phyloP scores from a whole-genome alignment of 2,888 invertebrate species.

The Embidobia sp. region DNA sequence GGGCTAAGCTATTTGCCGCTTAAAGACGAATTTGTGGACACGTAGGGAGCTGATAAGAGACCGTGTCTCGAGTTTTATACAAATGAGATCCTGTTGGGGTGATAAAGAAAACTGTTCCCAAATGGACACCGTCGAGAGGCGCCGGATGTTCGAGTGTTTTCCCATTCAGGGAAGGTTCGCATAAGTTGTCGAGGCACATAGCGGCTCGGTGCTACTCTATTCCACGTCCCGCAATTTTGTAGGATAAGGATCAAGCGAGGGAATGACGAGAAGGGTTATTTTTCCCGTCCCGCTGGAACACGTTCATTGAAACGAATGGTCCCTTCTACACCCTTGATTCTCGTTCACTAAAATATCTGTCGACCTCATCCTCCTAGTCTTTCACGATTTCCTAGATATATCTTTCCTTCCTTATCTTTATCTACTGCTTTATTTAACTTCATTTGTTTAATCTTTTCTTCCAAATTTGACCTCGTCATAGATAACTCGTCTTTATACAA shows the following conservation, averaged over 20 bases:
- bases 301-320: constrained; percentile 80
- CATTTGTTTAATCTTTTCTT: constrained; percentile 61
- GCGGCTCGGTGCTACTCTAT: constrained; percentile 70
- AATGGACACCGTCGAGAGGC: constrained; percentile 61
- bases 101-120: constrained; percentile 50
- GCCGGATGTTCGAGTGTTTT: constrained; percentile 78
- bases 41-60: constrained; percentile 69
- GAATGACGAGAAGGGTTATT: constrained; percentile 67
- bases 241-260: constrained; percentile 67
- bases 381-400: constrained; percentile 32
- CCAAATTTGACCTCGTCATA: constrained; percentile 52
- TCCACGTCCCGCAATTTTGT: constrained; percentile 68
- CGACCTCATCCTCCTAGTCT: constrained; percentile 39
- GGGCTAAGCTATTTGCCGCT: constrained; percentile 57
- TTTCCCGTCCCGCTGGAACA: constrained; percentile 70
- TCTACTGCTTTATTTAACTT: constrained; percentile 58
- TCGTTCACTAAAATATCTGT: constrained; percentile 23
- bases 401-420: constrained; percentile 55
- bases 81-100: constrained; percentile 74
- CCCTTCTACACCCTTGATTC: constrained; percentile 69
- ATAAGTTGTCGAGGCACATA: constrained; percentile 77
- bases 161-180: constrained; percentile 76
- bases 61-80: constrained; percentile 72
- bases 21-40: constrained; percentile 71
- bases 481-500: constrained; percentile 75